These are phyloP conservation scores for Otolemur garnettii DNA, from an alignment of 2,113 vertebrate genomes.

Conservation along the genomic window DNA sequence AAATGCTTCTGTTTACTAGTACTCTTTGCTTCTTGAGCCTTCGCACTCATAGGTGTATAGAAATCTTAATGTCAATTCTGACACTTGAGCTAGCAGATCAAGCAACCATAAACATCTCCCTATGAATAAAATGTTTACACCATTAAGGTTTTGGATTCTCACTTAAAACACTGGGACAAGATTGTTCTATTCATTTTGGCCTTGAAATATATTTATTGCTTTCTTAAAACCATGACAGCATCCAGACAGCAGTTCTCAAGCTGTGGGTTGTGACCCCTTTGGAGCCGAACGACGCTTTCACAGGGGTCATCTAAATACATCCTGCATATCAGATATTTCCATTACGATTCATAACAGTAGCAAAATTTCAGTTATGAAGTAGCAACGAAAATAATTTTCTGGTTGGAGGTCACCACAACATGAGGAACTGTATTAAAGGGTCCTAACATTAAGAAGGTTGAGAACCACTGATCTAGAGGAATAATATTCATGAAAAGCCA, in stretches of 20 bases:
- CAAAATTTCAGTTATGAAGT: too few relatives aligned
- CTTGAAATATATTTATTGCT: slow-evolving; percentile 32
- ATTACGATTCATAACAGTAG: too few relatives aligned
- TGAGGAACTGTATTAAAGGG: too few relatives aligned
- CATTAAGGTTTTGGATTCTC: background rate
- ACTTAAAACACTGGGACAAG: background rate
- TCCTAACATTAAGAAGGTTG: too few relatives aligned
- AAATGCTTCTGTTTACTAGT: slow-evolving; percentile 68
- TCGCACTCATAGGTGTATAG: slow-evolving; percentile 61
- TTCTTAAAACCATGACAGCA: slow-evolving; percentile 19
- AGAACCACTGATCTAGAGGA: background rate
- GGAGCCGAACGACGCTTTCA: too few relatives aligned
- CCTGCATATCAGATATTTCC: too few relatives aligned
- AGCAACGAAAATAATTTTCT: too few relatives aligned
- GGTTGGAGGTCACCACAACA: too few relatives aligned
- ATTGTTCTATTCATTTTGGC: background rate
- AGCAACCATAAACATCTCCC: slow-evolving; percentile 54
- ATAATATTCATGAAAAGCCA: slow-evolving; percentile 53
- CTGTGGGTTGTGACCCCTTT: too few relatives aligned
- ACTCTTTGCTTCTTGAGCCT: slow-evolving; percentile 71
- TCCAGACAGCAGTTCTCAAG: too few relatives aligned
- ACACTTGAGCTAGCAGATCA: slow-evolving; percentile 54
- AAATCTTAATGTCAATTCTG: slow-evolving; percentile 74
- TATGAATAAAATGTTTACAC: slow-evolving; percentile 57
- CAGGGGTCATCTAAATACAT: too few relatives aligned